Conservation (phyloP, 2,113 vertebrate species). For the Pogona vitticeps region DNA sequence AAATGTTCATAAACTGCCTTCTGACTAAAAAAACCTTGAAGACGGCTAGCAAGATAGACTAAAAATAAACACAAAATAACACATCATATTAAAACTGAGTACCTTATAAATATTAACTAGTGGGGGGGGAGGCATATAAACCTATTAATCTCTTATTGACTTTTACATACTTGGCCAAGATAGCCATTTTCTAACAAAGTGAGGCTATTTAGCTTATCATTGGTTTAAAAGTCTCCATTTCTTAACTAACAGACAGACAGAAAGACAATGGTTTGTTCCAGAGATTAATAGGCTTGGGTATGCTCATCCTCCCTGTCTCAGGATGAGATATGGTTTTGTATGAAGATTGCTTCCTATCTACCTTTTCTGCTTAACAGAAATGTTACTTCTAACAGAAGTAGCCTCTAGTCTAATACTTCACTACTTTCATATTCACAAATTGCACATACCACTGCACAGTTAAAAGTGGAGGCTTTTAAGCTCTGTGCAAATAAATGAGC, state of each 20-base stretch:
- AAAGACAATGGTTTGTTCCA: no score
- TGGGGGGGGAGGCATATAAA: no score
- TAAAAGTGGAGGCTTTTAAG: constrained; percentile 67
- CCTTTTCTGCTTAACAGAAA: background rate
- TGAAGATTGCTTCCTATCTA: background rate
- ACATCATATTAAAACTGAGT: background rate
- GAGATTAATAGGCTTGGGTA: no score
- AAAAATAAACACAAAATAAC: background rate
- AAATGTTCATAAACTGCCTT: background rate
- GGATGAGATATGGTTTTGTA: background rate
- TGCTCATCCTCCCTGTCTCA: background rate
- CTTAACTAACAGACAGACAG: no score
- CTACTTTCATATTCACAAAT: constrained; percentile 43
- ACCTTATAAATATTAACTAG: background rate
- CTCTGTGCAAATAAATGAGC: constrained; percentile 71
- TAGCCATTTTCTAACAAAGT: no score
- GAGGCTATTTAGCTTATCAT: no score
- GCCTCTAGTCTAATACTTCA: constrained; percentile 34
- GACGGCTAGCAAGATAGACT: background rate
- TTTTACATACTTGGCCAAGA: no score
- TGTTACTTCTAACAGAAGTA: background rate
- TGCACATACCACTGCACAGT: constrained; percentile 29
- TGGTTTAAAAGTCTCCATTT: no score
- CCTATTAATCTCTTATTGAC: no score
- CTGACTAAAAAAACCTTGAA: background rate